Evolutionary conservation across 2,888 invertebrate genomes (phyloP).

Genomic region (Entomobrya multifasciata): DNA sequence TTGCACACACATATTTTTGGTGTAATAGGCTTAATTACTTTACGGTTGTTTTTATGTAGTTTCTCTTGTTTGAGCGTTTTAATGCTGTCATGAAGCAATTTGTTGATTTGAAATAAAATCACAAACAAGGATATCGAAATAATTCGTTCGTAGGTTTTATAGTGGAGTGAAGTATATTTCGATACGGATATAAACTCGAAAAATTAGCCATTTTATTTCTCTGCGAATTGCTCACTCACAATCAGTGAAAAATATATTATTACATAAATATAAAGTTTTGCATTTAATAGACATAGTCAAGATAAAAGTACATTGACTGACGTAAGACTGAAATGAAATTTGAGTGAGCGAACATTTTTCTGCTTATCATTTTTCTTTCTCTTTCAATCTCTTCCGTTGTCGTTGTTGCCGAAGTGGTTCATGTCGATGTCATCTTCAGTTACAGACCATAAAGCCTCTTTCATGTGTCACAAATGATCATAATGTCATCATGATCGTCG

Average conservation of each 20-base stretch:
- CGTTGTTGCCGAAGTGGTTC: not conserved
- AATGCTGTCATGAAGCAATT: no score
- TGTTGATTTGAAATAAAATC: no score
- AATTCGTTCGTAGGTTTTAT: no score
- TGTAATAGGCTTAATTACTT: slow-evolving; percentile 7
- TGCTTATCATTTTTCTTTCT: not conserved
- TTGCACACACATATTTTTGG: not conserved
- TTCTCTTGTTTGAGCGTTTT: not conserved
- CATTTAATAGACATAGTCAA: not conserved
- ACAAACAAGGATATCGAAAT: no score
- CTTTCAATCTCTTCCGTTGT: not conserved
- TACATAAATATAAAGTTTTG: no score
- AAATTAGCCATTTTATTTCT: not conserved
- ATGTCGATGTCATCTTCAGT: slow-evolving; percentile 42
- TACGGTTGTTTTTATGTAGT: not conserved
- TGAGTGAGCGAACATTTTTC: no score
- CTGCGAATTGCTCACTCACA: no score
- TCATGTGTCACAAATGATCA: slow-evolving; percentile 55
- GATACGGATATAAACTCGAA: not conserved
- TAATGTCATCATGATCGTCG: slow-evolving; percentile 41
- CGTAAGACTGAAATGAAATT: no score
- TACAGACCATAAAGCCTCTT: slow-evolving; percentile 51
- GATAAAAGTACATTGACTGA: no score
- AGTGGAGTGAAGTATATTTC: no score
- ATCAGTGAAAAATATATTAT: no score